These are phyloP conservation scores for Corythornis leucogaster DNA, from an alignment of 2,797 vertebrate species.

Conservation along the genomic window DNA sequence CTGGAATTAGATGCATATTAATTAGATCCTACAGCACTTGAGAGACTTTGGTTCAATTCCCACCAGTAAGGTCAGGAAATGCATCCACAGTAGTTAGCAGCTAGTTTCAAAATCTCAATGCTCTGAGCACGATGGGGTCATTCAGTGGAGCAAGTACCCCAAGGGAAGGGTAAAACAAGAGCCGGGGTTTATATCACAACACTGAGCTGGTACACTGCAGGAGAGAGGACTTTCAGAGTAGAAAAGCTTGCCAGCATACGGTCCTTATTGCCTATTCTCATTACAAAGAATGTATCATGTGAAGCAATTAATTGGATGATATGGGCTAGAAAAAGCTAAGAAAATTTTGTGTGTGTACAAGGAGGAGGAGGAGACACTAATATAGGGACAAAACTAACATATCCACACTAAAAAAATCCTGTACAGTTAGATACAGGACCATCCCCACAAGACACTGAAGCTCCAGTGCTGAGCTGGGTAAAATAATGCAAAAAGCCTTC, in stretches of 20 bases:
- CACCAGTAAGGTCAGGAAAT: conserved; percentile 81
- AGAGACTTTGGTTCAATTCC: conserved; percentile 81
- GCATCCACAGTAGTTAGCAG: conserved; percentile 78
- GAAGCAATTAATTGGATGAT: conserved; percentile 61
- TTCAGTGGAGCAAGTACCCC: conserved; percentile 71
- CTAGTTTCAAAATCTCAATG: conserved; percentile 79
- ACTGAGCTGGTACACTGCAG: conserved; percentile 49
- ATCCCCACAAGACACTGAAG: background rate
- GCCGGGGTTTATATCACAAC: conserved; percentile 69
- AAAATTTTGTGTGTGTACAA: background rate
- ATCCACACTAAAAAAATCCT: background rate
- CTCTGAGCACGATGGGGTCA: conserved; percentile 73
- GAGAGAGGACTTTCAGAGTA: conserved; percentile 61
- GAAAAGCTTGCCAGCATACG: conserved; percentile 23
- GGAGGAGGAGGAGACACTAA: background rate
- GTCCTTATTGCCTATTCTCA: conserved; percentile 51
- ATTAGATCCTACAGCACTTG: conserved; percentile 81
- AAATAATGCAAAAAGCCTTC: conserved; percentile 40
- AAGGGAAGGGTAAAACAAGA: conserved; percentile 75
- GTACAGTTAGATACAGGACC: background rate
- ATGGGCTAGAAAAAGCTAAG: conserved; percentile 45
- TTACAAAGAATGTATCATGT: conserved; percentile 34
- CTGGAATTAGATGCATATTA: conserved; percentile 82
- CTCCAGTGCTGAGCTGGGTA: conserved; percentile 2
- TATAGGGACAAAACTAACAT: background rate